These are phyloP conservation scores for Ciconia stormi DNA, from an alignment of 2,113 vertebrate genomes.

Conservation along the genomic window DNA sequence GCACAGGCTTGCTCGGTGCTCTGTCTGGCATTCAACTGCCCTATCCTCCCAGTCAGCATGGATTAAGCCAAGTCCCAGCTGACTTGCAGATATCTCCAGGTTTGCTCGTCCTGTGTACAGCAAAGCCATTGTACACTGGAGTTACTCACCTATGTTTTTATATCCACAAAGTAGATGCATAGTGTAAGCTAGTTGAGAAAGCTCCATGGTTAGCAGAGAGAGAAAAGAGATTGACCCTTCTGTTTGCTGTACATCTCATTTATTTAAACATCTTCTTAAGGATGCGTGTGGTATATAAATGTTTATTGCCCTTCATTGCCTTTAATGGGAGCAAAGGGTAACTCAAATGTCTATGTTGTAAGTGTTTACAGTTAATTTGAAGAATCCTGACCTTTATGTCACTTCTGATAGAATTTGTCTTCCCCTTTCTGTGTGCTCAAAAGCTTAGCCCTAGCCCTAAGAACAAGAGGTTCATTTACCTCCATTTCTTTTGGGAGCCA, in stretches of 20 bases:
- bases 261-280: not conserved
- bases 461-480: not conserved
- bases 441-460: not conserved
- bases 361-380: not conserved
- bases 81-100: not conserved
- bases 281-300: not conserved
- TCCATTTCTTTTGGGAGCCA: not conserved
- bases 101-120: not conserved
- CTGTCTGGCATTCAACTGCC: fast-evolving
- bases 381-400: not conserved
- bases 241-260: not conserved
- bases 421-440: not conserved
- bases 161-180: not conserved
- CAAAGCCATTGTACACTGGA: not conserved
- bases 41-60: not conserved
- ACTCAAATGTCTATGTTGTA: not conserved
- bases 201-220: not conserved
- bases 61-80: not conserved
- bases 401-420: not conserved
- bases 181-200: not conserved
- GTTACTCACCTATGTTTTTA: not conserved
- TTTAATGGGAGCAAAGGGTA: not conserved
- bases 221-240: not conserved
- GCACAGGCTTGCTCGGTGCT: not conserved
- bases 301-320: not conserved